Evolutionary conservation across 2,113 vertebrate genomes (phyloP).

Genomic region (Centropus bengalensis): DNA sequence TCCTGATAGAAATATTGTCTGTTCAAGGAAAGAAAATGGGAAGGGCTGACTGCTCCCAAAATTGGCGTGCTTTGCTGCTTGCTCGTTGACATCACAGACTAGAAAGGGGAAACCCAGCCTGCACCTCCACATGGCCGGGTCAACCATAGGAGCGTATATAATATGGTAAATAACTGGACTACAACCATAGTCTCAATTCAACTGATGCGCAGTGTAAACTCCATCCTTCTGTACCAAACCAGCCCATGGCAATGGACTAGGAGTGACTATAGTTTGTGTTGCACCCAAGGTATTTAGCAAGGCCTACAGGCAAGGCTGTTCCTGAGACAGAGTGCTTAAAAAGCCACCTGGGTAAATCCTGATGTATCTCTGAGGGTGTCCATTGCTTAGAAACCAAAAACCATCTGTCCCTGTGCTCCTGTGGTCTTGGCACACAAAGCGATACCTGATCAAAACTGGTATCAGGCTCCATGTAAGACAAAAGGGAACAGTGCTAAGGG

Average conservation of each 20-base stretch:
- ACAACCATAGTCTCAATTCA: neutral
- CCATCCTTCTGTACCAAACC: neutral
- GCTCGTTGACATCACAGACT: neutral
- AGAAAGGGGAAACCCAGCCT: neutral
- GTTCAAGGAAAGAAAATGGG: neutral
- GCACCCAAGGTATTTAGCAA: neutral
- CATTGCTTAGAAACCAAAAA: neutral
- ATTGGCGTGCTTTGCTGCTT: neutral
- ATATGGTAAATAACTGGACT: neutral
- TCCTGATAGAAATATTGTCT: neutral
- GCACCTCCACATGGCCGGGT: neutral
- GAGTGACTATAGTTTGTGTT: neutral
- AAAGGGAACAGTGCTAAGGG: neutral
- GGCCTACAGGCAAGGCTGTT: neutral
- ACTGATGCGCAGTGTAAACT: accelerated
- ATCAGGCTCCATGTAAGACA: neutral
- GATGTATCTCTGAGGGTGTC: neutral
- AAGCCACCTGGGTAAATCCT: neutral
- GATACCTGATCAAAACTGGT: accelerated
- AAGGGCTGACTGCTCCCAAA: neutral
- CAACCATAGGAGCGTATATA: neutral
- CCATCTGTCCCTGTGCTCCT: neutral
- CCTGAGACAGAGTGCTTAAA: neutral
- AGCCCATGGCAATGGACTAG: neutral
- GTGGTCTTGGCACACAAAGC: neutral